Evolutionary conservation across 2,797 vertebrate genomes (phyloP).

Genomic region (Taeniopygia guttata): DNA sequence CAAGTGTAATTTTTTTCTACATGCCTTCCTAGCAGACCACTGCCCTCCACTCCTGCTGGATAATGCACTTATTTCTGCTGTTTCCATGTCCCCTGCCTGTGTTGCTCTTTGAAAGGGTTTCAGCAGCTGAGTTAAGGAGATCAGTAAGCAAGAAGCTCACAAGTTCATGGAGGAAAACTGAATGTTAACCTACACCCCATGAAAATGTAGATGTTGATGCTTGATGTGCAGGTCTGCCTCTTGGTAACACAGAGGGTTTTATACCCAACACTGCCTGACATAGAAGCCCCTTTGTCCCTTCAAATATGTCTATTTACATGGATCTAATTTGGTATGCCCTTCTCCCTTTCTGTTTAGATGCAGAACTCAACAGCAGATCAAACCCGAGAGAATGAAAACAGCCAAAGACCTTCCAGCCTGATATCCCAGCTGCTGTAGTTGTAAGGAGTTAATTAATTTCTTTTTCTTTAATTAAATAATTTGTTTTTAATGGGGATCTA

Average conservation of each 20-base stretch:
- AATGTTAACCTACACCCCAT: background rate
- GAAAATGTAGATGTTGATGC: background rate
- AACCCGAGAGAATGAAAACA: background rate
- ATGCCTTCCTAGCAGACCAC: background rate
- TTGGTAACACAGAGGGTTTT: background rate
- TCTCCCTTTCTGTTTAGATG: background rate
- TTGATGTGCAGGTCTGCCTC: fast-evolving
- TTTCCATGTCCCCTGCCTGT: background rate
- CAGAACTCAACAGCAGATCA: background rate
- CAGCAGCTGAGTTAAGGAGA: background rate
- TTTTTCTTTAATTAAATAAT: background rate
- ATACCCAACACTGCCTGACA: background rate
- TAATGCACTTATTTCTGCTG: background rate
- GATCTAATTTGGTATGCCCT: background rate
- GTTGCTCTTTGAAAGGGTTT: background rate
- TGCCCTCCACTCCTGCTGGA: background rate
- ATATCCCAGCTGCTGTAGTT: background rate
- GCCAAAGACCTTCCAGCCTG: background rate
- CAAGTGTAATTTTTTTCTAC: background rate
- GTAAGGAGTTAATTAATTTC: background rate
- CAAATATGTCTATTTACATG: background rate
- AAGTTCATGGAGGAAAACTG: background rate
- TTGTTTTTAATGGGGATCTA: background rate
- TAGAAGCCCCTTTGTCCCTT: background rate
- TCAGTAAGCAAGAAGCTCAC: background rate